Conservation (phyloP, 1,140 invertebrate species). For the Eciton burchellii region DNA sequence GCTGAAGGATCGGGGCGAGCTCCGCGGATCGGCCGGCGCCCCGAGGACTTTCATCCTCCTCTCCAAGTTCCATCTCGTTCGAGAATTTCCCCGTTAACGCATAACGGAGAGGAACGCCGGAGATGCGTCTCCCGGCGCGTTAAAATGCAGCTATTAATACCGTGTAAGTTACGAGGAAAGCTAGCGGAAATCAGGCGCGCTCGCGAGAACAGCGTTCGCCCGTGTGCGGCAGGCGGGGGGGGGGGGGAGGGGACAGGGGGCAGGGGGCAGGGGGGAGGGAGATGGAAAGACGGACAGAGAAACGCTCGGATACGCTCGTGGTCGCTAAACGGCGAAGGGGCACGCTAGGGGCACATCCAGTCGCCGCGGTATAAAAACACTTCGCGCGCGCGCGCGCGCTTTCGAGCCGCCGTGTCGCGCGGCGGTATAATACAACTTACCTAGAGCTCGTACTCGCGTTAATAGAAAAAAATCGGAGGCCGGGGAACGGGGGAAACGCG, state of each 20-base stretch:
- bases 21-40: neutral
- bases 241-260: too few species aligned
- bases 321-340: neutral
- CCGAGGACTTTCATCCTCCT: neutral
- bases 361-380: constrained; percentile 23
- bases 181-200: constrained; percentile 22
- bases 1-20: too few species aligned
- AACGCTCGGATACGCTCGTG: constrained; percentile 27
- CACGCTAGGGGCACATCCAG: neutral
- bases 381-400: constrained; percentile 30
- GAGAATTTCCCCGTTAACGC: neutral
- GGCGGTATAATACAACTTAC: constrained; percentile 75
- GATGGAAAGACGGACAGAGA: neutral
- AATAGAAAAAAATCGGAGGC: constrained; percentile 23
- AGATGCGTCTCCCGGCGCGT: constrained; percentile 1
- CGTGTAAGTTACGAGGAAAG: constrained; percentile 37
- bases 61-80: neutral
- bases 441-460: constrained; percentile 33
- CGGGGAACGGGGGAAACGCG: neutral
- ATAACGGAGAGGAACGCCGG: constrained; percentile 11
- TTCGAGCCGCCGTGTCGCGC: constrained; percentile 15
- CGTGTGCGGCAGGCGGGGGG: neutral
- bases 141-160: constrained; percentile 54
- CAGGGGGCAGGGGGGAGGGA: neutral
- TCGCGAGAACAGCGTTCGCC: constrained; percentile 15